These are phyloP conservation scores for Spodoptera frugiperda DNA, from an alignment of 1,140 invertebrate genomes.

Conservation along the genomic window DNA sequence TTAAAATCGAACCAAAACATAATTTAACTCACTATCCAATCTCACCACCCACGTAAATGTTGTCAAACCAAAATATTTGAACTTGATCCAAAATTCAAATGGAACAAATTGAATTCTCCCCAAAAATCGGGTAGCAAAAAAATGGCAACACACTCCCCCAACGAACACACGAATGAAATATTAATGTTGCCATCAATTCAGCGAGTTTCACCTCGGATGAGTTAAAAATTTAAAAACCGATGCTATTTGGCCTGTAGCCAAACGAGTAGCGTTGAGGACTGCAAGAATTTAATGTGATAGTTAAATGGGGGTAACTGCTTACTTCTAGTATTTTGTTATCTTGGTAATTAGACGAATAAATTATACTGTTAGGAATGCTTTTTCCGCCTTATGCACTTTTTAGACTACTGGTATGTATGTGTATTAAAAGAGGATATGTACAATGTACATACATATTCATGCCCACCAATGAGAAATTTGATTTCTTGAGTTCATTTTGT, in stretches of 20 bases:
- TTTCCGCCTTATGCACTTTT: not conserved
- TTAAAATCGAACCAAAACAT: not conserved
- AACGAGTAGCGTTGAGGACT: conserved; percentile 26
- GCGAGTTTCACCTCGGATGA: conserved; percentile 45
- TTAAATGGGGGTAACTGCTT: conserved; percentile 32
- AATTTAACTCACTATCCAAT: conserved; percentile 7
- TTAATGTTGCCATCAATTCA: conserved; percentile 49
- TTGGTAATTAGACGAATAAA: conserved; percentile 15
- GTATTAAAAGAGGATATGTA: too few species aligned
- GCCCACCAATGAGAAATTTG: too few species aligned
- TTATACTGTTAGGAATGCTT: not conserved
- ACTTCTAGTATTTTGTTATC: conserved; percentile 35
- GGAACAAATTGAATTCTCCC: conserved; percentile 24
- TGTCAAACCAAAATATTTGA: conserved; percentile 30
- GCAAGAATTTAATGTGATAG: conserved; percentile 46
- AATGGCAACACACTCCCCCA: conserved; percentile 37
- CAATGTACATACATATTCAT: too few species aligned
- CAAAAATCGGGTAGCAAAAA: conserved; percentile 11
- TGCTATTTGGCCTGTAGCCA: conserved; percentile 47
- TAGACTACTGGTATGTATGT: too few species aligned
- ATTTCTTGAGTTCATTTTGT: too few species aligned
- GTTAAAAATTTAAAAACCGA: conserved; percentile 53
- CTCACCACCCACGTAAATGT: not conserved
- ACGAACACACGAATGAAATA: conserved; percentile 47
- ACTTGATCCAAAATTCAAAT: conserved; percentile 36